phyloP scores from a whole-genome alignment of 2,113 vertebrate genomes.

The Corythoichthys haematopterus region DNA sequence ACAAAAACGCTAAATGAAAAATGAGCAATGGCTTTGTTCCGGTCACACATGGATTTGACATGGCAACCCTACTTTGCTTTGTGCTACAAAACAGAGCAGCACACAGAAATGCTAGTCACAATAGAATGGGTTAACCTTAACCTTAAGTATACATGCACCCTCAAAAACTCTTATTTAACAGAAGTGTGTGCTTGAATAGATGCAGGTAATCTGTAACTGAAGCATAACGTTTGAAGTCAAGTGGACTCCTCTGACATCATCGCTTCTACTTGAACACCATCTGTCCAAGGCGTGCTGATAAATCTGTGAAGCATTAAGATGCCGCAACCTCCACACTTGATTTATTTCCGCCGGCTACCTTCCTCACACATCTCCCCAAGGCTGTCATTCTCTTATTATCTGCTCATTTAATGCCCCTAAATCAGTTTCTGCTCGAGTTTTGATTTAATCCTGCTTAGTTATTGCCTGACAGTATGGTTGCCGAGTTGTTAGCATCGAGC shows the following conservation, averaged over 20 bases:
- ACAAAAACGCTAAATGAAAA: conserved; percentile 49
- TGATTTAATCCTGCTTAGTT: neutral
- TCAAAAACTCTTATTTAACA: neutral
- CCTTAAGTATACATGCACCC: neutral
- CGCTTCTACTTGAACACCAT: neutral
- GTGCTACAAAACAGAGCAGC: neutral
- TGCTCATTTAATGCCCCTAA: neutral
- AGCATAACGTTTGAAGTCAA: neutral
- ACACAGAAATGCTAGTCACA: neutral
- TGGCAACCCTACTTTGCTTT: neutral
- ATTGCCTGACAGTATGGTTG: neutral
- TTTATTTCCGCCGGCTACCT: conserved; percentile 1
- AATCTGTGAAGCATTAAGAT: neutral
- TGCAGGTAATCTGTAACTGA: neutral
- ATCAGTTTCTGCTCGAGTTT: neutral
- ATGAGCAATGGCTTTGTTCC: conserved; percentile 14
- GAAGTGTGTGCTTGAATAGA: neutral
- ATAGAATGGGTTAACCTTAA: neutral
- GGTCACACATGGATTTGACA: neutral
- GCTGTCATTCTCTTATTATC: neutral
- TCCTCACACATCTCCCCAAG: neutral
- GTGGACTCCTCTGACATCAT: neutral
- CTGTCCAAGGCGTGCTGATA: neutral
- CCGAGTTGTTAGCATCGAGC: neutral
- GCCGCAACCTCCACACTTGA: neutral